phyloP scores from a whole-genome alignment of 2,888 invertebrate genomes.

The Amphipoea oculea region DNA sequence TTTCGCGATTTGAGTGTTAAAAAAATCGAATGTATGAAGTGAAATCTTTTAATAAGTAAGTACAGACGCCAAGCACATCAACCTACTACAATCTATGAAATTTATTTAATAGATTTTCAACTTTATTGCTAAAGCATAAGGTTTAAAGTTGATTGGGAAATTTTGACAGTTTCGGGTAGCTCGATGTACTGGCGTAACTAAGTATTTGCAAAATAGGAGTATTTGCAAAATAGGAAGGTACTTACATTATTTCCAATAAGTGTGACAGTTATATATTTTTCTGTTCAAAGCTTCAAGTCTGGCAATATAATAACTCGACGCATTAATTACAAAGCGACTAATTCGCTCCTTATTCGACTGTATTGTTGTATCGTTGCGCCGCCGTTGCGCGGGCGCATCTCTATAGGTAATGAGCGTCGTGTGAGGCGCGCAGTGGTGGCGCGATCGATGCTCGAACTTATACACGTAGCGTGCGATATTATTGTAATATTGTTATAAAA shows the following conservation, averaged over 20 bases:
- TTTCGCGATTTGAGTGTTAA: background rate
- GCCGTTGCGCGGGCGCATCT: slow-evolving; percentile 41
- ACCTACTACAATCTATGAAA: too few species aligned
- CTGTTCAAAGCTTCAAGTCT: background rate
- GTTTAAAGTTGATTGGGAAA: too few species aligned
- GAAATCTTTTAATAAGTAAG: background rate
- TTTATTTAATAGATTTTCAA: too few species aligned
- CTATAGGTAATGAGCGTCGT: slow-evolving; percentile 61
- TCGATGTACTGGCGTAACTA: too few species aligned
- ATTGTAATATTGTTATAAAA: slow-evolving; percentile 43
- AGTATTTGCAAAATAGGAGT: too few species aligned
- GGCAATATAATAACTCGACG: slow-evolving; percentile 12
- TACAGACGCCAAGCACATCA: too few species aligned
- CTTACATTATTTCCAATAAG: background rate
- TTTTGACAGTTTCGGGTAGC: too few species aligned
- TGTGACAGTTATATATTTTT: background rate
- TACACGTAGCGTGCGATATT: slow-evolving; percentile 50
- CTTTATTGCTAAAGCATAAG: too few species aligned
- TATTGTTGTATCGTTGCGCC: slow-evolving; percentile 43
- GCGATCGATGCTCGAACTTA: slow-evolving; percentile 49
- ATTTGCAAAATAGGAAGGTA: background rate
- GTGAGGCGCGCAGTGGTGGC: slow-evolving; percentile 58
- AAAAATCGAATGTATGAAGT: background rate
- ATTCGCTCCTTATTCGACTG: slow-evolving; percentile 43
- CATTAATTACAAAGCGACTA: slow-evolving; percentile 34